Evolutionary conservation across 1,140 invertebrate genomes (phyloP).

Genomic region (Heliconius eleuchia): DNA sequence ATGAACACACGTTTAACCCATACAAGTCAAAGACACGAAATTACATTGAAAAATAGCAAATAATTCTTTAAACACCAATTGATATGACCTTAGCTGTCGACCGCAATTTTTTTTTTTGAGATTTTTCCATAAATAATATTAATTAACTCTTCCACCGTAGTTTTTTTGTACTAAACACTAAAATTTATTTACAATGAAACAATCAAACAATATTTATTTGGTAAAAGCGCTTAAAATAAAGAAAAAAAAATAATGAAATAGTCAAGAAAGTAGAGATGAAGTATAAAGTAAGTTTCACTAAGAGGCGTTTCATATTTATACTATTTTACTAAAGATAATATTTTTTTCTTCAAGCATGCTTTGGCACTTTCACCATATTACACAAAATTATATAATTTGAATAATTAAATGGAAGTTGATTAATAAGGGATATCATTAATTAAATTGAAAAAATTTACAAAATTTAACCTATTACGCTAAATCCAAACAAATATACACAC

Average conservation of each 20-base stretch:
- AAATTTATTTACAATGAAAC: conserved; percentile 66
- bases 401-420: conserved; percentile 55
- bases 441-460: conserved; percentile 63
- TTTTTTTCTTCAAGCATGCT: conserved; percentile 50
- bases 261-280: conserved; percentile 27
- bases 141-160: conserved; percentile 65
- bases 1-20: conserved; percentile 37
- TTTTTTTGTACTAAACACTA: conserved; percentile 76
- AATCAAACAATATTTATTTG: conserved; percentile 65
- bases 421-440: conserved; percentile 41
- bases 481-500: conserved; percentile 77
- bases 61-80: conserved; percentile 37
- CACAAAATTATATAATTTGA: conserved; percentile 48
- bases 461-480: conserved; percentile 70
- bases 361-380: conserved; percentile 70
- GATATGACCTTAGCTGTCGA: conserved; percentile 41
- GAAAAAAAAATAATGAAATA: conserved; percentile 32
- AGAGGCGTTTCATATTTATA: conserved; percentile 27
- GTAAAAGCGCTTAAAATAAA: conserved; percentile 71
- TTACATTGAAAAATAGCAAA: conserved; percentile 35
- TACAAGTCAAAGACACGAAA: conserved; percentile 37
- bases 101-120: conserved; percentile 37
- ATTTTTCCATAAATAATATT: conserved; percentile 58
- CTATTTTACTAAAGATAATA: conserved; percentile 36
- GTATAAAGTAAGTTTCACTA: conserved; percentile 10